These are phyloP conservation scores for Acanthosepion lycidas DNA, from an alignment of 2,888 invertebrate genomes.

Conservation along the genomic window DNA sequence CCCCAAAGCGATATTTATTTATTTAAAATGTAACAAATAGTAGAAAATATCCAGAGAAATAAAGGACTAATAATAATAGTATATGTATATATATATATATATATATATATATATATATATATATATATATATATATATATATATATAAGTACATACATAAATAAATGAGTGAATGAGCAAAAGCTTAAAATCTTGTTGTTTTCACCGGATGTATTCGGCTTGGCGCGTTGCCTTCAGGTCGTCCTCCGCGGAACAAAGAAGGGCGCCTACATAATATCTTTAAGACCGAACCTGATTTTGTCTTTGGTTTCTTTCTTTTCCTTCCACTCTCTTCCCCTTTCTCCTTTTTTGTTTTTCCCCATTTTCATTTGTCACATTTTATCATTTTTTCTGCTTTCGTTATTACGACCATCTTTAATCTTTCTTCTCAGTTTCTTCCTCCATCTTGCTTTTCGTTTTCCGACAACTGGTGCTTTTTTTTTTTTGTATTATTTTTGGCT, in stretches of 20 bases:
- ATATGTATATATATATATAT: too few species aligned
- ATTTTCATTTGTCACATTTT: neutral
- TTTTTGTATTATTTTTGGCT: too few species aligned
- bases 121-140: too few species aligned
- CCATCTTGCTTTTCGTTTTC: too few species aligned
- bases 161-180: neutral
- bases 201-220: constrained; percentile 15
- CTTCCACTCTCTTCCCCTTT: neutral
- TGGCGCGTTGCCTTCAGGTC: neutral
- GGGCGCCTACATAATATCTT: neutral
- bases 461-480: too few species aligned
- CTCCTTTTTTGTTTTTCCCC: neutral
- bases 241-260: neutral
- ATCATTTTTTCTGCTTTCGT: too few species aligned
- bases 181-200: neutral
- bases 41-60: neutral
- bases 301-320: neutral
- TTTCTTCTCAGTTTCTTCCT: too few species aligned
- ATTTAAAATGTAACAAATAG: too few species aligned
- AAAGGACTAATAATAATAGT: neutral
- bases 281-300: neutral
- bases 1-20: neutral
- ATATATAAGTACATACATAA: too few species aligned
- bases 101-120: too few species aligned
- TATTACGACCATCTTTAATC: too few species aligned